phyloP scores from a whole-genome alignment of 2,888 invertebrate genomes.

The Drosophila rellima region DNA sequence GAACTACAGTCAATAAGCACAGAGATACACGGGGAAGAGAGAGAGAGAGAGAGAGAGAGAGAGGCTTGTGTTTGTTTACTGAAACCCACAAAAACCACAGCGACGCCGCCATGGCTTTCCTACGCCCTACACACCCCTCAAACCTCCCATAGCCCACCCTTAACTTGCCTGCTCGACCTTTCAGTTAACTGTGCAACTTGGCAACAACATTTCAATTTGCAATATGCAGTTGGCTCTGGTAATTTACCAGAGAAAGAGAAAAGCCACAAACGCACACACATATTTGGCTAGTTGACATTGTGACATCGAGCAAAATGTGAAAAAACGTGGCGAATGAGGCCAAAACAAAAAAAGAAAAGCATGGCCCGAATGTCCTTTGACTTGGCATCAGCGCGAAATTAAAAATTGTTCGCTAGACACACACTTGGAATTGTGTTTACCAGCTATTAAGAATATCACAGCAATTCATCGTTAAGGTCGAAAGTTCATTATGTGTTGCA shows the following conservation, averaged over 20 bases:
- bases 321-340: slow-evolving; percentile 24
- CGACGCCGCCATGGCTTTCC: slow-evolving; percentile 6
- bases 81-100: slow-evolving; percentile 50
- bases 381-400: slow-evolving; percentile 36
- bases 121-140: not conserved
- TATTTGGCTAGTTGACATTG: slow-evolving; percentile 29
- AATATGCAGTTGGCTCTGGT: slow-evolving; percentile 41
- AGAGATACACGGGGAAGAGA: not conserved
- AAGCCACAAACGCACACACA: slow-evolving; percentile 28
- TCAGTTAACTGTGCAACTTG: slow-evolving; percentile 25
- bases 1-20: slow-evolving; percentile 25
- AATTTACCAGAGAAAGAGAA: slow-evolving; percentile 32
- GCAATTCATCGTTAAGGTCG: slow-evolving; percentile 70
- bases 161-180: slow-evolving; percentile 13
- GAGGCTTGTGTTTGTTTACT: slow-evolving; percentile 46
- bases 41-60: slow-evolving; percentile 2
- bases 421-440: slow-evolving; percentile 40
- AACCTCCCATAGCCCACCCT: no score
- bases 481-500: slow-evolving; percentile 60
- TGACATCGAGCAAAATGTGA: not conserved
- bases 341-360: not conserved
- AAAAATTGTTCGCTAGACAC: slow-evolving; percentile 28
- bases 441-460: slow-evolving; percentile 65
- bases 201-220: slow-evolving; percentile 56
- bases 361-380: slow-evolving; percentile 27